Conservation (phyloP, 2,113 vertebrate genomes). For the Argyrosomus japonicus region DNA sequence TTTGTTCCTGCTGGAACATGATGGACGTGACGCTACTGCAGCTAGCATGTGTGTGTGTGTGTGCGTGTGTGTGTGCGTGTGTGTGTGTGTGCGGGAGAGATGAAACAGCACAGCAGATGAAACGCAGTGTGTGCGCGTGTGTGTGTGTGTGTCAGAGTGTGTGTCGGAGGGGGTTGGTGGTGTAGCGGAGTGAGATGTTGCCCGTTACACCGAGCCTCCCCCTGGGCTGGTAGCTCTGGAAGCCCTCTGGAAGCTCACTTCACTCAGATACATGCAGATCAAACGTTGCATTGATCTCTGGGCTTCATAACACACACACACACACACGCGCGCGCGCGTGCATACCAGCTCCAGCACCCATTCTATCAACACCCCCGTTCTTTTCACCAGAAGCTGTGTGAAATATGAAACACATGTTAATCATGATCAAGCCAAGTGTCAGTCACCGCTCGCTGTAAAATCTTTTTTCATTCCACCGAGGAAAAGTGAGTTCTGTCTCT, state of each 20-base stretch:
- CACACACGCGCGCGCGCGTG: conserved; percentile 34
- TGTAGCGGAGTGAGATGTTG: conserved; percentile 52
- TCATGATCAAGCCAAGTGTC: conserved; percentile 62
- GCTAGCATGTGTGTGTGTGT: conserved; percentile 22
- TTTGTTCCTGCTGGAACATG: conserved; percentile 65
- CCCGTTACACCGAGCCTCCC: conserved; percentile 64
- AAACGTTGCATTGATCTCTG: conserved; percentile 78
- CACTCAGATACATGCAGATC: conserved; percentile 78
- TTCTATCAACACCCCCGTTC: conserved; percentile 46
- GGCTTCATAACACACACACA: conserved; percentile 48
- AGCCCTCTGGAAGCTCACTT: conserved; percentile 74
- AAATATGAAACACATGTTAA: conserved; percentile 74
- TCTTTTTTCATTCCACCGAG: conserved; percentile 31
- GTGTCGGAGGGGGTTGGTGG: background rate
- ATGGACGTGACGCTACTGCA: conserved; percentile 59
- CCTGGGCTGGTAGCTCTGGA: conserved; percentile 73
- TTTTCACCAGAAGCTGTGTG: conserved; percentile 60
- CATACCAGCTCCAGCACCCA: conserved; percentile 2
- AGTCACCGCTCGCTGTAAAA: conserved; percentile 33
- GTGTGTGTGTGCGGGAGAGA: conserved; percentile 43
- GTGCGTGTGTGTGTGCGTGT: conserved; percentile 26
- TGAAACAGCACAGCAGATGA: conserved; percentile 72
- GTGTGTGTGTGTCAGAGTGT: background rate
- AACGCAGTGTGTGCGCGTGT: conserved; percentile 41
- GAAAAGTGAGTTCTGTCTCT: conserved; percentile 3